These are phyloP conservation scores for Idaea aversata DNA, from an alignment of 2,888 invertebrate genomes.

Conservation along the genomic window DNA sequence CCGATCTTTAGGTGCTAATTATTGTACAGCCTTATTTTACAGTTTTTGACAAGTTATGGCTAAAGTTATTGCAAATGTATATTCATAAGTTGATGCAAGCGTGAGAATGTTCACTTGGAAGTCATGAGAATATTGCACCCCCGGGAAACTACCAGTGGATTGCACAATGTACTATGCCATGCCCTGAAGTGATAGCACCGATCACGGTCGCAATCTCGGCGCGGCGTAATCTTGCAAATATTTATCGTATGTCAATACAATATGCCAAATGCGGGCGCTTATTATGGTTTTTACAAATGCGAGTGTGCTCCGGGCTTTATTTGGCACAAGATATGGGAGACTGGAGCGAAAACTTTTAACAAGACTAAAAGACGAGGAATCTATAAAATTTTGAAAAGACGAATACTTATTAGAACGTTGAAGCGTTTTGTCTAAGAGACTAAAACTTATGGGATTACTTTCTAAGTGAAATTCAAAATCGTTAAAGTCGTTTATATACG, in stretches of 20 bases:
- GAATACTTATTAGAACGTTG: too few species aligned
- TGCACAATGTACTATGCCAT: slow-evolving; percentile 28
- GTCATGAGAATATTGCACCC: slow-evolving; percentile 18
- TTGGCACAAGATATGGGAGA: slow-evolving; percentile 30
- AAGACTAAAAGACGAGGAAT: neutral
- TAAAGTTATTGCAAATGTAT: neutral
- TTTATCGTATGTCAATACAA: slow-evolving; percentile 78
- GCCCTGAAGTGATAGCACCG: slow-evolving; percentile 36
- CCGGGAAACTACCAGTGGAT: slow-evolving; percentile 43
- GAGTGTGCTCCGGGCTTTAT: slow-evolving; percentile 57
- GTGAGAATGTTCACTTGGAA: slow-evolving; percentile 15
- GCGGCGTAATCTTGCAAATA: slow-evolving; percentile 67
- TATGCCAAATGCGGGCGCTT: slow-evolving; percentile 76
- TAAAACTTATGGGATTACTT: too few species aligned
- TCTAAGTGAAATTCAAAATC: too few species aligned
- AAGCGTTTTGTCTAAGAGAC: too few species aligned
- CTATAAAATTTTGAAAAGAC: too few species aligned
- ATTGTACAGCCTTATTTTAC: neutral
- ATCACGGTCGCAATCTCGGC: slow-evolving; percentile 57
- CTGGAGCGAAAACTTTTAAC: neutral
- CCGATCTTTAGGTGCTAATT: neutral
- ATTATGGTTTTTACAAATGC: slow-evolving; percentile 78
- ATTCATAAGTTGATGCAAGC: neutral
- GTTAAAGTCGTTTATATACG: too few species aligned
- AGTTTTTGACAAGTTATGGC: neutral